Evolutionary conservation across 2,797 vertebrate genomes (phyloP).

Genomic region (Balearica regulorum): DNA sequence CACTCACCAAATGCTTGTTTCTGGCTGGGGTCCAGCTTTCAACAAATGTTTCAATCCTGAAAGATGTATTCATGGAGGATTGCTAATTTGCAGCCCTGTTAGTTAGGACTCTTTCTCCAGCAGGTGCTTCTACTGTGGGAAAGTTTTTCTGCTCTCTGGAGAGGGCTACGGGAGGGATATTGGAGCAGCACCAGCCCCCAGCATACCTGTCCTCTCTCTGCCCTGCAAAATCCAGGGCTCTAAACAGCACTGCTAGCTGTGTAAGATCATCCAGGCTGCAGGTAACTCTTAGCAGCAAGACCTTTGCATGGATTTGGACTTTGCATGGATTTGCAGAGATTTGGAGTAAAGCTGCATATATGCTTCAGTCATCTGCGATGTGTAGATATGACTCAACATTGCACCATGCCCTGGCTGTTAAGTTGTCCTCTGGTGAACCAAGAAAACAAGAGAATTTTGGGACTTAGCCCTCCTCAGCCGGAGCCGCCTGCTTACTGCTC

Average conservation of each 20-base stretch:
- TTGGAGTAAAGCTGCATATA: background rate
- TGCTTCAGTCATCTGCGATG: background rate
- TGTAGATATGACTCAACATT: conserved; percentile 37
- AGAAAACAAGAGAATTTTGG: conserved; percentile 23
- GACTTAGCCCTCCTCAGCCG: background rate
- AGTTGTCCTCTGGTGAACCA: conserved; percentile 44
- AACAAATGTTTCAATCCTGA: conserved; percentile 36
- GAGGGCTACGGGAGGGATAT: background rate
- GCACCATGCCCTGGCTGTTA: conserved; percentile 37
- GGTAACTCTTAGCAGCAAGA: background rate
- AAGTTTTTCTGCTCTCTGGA: background rate
- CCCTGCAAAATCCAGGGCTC: background rate
- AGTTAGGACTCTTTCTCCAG: background rate
- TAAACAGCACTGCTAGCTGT: background rate
- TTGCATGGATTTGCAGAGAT: conserved; percentile 26
- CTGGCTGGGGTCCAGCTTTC: conserved; percentile 44
- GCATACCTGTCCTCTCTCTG: fast-evolving
- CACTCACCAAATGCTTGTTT: conserved; percentile 44
- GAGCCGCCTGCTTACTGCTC: background rate
- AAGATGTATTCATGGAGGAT: conserved; percentile 5
- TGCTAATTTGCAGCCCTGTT: conserved; percentile 37
- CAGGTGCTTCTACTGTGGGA: background rate
- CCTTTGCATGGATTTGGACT: conserved; percentile 7
- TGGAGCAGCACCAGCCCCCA: background rate
- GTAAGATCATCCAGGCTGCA: background rate